Percentiles rank a stretch among this genome's conserved stretches.
These are phyloP conservation scores for Pentamera pediparva DNA, from an alignment of 53 echinoderm and acorn worm genomes.

Conservation along the genomic window DNA sequence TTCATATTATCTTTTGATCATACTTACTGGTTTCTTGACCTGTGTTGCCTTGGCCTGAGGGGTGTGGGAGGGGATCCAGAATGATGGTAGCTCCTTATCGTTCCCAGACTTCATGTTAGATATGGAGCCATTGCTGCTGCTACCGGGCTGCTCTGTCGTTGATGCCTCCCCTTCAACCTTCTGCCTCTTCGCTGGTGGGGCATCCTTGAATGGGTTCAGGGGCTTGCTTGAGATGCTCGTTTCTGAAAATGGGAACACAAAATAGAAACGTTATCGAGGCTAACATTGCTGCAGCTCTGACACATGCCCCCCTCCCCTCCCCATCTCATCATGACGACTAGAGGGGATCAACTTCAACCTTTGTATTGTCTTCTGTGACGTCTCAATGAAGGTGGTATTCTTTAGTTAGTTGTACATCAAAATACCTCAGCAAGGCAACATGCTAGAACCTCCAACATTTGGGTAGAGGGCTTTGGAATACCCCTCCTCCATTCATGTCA, in stretches of 20 bases:
- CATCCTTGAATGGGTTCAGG: conserved; percentile 63
- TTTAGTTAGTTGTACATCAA: too few relatives aligned
- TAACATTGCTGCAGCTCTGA: neutral
- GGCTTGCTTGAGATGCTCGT: conserved; percentile 76
- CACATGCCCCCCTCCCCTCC: neutral
- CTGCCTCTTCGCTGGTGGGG: conserved; percentile 50
- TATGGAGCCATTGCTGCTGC: conserved; percentile 8
- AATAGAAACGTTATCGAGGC: neutral
- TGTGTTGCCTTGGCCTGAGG: conserved; percentile 74
- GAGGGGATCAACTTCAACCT: too few relatives aligned
- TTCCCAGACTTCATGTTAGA: conserved; percentile 47
- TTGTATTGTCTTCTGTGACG: too few relatives aligned
- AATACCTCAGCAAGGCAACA: too few relatives aligned
- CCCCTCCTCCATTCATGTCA: too few relatives aligned
- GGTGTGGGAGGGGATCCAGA: conserved; percentile 94
- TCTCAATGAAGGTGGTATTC: too few relatives aligned
- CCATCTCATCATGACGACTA: too few relatives aligned
- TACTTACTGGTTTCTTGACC: conserved; percentile 83
- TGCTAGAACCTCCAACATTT: too few relatives aligned
- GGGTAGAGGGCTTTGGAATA: too few relatives aligned
- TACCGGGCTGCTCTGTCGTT: neutral
- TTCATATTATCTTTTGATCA: too few relatives aligned
- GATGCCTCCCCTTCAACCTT: conserved; percentile 43
- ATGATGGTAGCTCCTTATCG: conserved; percentile 70
- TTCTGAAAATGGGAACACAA: conserved; percentile 38